Percentiles rank a stretch among this genome's conserved stretches.
Conservation (phyloP, 2,888 invertebrate species). For the Synanthedon tipuliformis region DNA sequence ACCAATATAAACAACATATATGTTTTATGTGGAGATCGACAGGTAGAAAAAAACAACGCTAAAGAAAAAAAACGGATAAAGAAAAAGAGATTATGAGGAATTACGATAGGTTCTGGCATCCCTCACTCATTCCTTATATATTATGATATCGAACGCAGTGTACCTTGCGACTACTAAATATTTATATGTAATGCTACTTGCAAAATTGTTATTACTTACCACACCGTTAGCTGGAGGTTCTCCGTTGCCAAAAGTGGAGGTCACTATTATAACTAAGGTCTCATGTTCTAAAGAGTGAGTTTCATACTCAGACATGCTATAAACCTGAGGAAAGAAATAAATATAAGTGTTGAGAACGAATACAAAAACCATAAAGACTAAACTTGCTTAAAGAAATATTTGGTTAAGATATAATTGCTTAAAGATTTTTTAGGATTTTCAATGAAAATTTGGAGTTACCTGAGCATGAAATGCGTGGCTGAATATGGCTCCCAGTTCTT, state of each 20-base stretch:
- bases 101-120: too few relatives aligned
- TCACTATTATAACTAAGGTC: slow-evolving; percentile 88
- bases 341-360: background rate
- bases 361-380: background rate
- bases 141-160: background rate
- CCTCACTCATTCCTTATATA: background rate
- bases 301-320: slow-evolving; percentile 94
- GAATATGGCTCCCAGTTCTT: slow-evolving; percentile 87
- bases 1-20: too few relatives aligned
- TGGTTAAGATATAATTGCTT: background rate
- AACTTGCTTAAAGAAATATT: background rate
- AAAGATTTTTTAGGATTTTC: background rate
- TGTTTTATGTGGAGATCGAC: too few relatives aligned
- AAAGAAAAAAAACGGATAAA: too few relatives aligned
- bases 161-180: background rate
- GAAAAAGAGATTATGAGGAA: too few relatives aligned
- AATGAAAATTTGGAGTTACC: slow-evolving; percentile 48
- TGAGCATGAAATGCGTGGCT: slow-evolving; percentile 96
- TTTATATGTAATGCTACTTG: background rate
- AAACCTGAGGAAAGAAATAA: slow-evolving; percentile 69
- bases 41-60: too few relatives aligned
- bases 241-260: slow-evolving; percentile 96
- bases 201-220: slow-evolving; percentile 59
- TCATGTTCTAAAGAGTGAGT: slow-evolving; percentile 94
- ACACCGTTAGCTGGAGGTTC: slow-evolving; percentile 97